Evolutionary conservation across 2,888 invertebrate species (phyloP), one percentile per base, ranked within the genome.

Genomic region (Conus canariensis): DNA sequence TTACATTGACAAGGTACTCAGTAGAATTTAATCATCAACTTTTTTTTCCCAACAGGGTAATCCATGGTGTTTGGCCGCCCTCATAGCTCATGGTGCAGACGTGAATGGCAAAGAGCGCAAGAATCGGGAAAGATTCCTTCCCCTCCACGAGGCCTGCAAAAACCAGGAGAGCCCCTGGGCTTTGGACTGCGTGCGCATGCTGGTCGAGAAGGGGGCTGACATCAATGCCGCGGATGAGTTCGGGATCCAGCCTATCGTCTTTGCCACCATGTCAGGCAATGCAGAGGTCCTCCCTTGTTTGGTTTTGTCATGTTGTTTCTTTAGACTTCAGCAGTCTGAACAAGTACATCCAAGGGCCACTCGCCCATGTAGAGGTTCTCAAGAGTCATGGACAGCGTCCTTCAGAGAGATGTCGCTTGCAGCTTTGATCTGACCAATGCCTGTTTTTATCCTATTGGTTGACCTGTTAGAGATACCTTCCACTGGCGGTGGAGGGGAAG

Each of bases 121-220:
- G 45, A 80, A 80, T 12, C 9, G 16, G 12, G 80, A 12, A 45
- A 30, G 12, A 14, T 45, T 12, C n/a, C 80, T 30, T 12, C 80
- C 80, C 45, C 30, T 80, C 80, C 80, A 80, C 19, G 45, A 30
- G 45, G 80, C 64, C 64, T 64, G 30, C 45, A 45, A 45, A 80
- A 64, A 64, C 16, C 64, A 64, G 7, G 14, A 30, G n/a, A 45
- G 30, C 80, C 80, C 80, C 30, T 45, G 80, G 45, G 14, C 14
- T 12, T 14, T 80, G 80, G 80, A 80, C 80, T 80, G 80, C 45
- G 80, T 45, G 45, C 30, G 45, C 56, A 80, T 80, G 30, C 45
- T 80, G 80, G 14, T 80, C 6, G 16, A 80, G 80, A 80, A 80
- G 80, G 80, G 80, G 80, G 80, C 80, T 30, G 80, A 80, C 45